Evolutionary conservation across 2,113 vertebrate species (phyloP).

Genomic region (Cercopithecus mona): DNA sequence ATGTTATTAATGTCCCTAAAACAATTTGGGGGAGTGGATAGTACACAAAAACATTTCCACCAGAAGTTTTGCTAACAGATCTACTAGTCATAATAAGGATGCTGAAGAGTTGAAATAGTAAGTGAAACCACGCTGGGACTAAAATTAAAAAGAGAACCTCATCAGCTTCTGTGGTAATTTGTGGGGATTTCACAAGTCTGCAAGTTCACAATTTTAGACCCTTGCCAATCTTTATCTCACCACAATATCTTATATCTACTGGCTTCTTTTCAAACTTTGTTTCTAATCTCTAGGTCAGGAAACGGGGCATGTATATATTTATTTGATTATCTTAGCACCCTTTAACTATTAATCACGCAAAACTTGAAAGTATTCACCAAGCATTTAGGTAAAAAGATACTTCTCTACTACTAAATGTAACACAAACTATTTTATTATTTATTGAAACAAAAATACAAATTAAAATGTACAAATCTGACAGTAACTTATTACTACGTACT

Average conservation of each 20-base stretch:
- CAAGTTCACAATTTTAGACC: background rate
- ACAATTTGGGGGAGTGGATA: background rate
- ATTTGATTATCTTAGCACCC: background rate
- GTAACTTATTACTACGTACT: background rate
- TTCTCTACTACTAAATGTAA: background rate
- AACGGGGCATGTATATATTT: background rate
- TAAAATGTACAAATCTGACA: background rate
- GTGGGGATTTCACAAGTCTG: constrained; percentile 68
- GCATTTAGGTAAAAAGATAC: background rate
- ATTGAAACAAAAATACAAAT: constrained; percentile 25
- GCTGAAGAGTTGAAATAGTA: constrained; percentile 59
- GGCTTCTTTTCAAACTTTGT: background rate
- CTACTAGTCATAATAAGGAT: constrained; percentile 10
- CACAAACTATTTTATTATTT: background rate
- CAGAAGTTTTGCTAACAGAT: constrained; percentile 26
- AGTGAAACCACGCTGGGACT: constrained; percentile 62
- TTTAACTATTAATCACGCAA: background rate
- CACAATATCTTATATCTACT: constrained; percentile 4
- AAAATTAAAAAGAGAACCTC: constrained; percentile 63
- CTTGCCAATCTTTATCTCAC: background rate
- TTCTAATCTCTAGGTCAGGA: constrained; percentile 10
- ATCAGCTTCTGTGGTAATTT: constrained; percentile 60
- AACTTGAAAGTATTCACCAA: background rate
- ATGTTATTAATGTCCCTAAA: background rate
- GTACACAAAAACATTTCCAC: constrained; percentile 20